These are phyloP conservation scores for Diadumene lineata DNA, from an alignment of 92 coral and sea anemone genomes.

Conservation along the genomic window DNA sequence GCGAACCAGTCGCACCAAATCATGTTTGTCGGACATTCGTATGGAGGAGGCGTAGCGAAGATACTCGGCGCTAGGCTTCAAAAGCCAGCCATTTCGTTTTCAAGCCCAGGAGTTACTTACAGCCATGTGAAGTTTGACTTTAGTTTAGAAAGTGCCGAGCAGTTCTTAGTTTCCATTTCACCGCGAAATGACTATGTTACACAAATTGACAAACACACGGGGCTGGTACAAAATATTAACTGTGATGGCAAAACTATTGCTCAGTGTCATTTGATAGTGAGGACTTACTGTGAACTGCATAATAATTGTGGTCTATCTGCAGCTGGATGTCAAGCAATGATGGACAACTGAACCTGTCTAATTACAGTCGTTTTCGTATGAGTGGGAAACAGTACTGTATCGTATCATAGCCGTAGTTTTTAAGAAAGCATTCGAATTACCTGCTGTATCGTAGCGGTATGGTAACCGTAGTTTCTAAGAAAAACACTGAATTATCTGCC, in stretches of 20 bases:
- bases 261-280: slow-evolving; percentile 52
- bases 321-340: slow-evolving; percentile 21
- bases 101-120: slow-evolving; percentile 62
- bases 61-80: slow-evolving; percentile 56
- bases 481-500: no score
- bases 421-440: no score
- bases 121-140: slow-evolving; percentile 51
- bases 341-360: slow-evolving; percentile 13
- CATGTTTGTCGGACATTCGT: slow-evolving; percentile 59
- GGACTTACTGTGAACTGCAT: slow-evolving; percentile 63
- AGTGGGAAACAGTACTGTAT: no score
- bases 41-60: slow-evolving; percentile 75
- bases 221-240: slow-evolving; percentile 55
- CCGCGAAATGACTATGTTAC: slow-evolving; percentile 58
- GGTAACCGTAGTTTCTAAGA: no score
- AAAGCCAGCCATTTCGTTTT: slow-evolving; percentile 50
- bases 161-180: slow-evolving; percentile 50
- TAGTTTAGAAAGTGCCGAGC: slow-evolving; percentile 39
- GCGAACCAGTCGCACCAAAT: slow-evolving; percentile 15
- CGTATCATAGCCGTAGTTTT: no score
- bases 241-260: slow-evolving; percentile 40
- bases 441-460: no score
- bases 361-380: no score
- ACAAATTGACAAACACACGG: slow-evolving; percentile 57
- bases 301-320: slow-evolving; percentile 44